Evolutionary conservation across 2,888 invertebrate species (phyloP), one percentile per base, ranked within the genome.

Genomic region (Carcina quercana): DNA sequence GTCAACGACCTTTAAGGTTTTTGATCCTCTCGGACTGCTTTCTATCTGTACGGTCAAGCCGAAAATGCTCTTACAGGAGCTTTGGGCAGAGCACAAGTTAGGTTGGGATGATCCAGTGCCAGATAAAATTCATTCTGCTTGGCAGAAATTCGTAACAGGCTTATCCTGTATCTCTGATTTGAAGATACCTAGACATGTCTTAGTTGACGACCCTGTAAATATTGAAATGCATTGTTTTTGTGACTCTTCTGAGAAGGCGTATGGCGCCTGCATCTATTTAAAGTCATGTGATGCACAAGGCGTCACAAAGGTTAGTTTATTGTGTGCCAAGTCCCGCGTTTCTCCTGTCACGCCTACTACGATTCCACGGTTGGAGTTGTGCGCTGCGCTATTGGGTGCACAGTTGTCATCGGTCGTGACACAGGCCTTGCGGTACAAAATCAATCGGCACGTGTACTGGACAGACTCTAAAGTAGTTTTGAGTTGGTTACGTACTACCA

Each of bases 101-200:
- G 35, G 26, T 13, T 35, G 37, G 38, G 38, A 41, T 19, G 38
- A 41, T n/a, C 31, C 36, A 17, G 37, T 32, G 1, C 37, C 37
- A 7, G 15, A 30, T n/a, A 13, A 28, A 3, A 22, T 37, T 8
- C 3, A 32, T 20, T 12, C 5, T 15, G 3, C 13, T 4, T 32
- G 35, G 22, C 15, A 19, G 6, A 17, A 12, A 3, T 28, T 19
- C n/a, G 13, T n/a, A 12, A 10, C 28, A 11, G 10, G 14, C 14
- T 17, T 36, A 12, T 14, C 3, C 12, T 13, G 3, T 11, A 11
- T 35, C 3, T 31, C 26, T 5, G n/a, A 28, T 2, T n/a, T 34
- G 13, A n/a, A 25, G 12, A 15, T 39, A 10, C 31, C 37, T 1
- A 24, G 32, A 13, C 28, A 21, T 15, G 35, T 27, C 15, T 28